Conservation (phyloP, 2,113 vertebrate species). For the Menidia beryllina region DNA sequence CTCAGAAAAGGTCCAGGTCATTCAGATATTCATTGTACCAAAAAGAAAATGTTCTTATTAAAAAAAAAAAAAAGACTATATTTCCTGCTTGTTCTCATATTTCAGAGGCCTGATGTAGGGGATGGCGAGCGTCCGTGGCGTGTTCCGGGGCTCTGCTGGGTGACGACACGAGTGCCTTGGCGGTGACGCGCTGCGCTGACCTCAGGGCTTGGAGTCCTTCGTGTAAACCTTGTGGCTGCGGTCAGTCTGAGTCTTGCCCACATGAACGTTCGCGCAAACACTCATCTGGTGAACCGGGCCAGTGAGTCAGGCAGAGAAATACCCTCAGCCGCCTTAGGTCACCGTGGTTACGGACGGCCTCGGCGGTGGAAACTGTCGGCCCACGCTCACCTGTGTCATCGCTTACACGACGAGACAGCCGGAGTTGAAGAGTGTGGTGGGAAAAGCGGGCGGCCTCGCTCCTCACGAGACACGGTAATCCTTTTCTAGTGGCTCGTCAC, state of each 20-base stretch:
- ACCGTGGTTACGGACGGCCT: slow-evolving; percentile 40
- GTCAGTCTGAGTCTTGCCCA: slow-evolving; percentile 44
- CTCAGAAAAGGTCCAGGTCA: too few relatives aligned
- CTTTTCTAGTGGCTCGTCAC: too few relatives aligned
- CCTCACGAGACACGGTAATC: too few relatives aligned
- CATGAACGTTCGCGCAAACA: slow-evolving; percentile 21
- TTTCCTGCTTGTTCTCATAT: too few relatives aligned
- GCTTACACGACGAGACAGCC: slow-evolving; percentile 7
- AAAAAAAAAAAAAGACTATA: too few relatives aligned
- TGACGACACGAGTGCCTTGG: neutral
- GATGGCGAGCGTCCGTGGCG: too few relatives aligned
- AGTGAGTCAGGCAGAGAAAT: slow-evolving; percentile 53
- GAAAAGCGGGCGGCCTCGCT: neutral
- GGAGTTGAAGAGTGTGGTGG: neutral
- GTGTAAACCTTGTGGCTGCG: slow-evolving; percentile 6
- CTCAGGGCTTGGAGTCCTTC: slow-evolving; percentile 29
- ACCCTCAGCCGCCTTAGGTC: slow-evolving; percentile 1
- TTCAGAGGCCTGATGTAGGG: too few relatives aligned
- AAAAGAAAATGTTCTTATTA: too few relatives aligned
- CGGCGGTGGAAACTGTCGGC: slow-evolving; percentile 40
- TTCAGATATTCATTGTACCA: too few relatives aligned
- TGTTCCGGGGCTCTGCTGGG: neutral
- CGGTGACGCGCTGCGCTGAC: slow-evolving; percentile 1
- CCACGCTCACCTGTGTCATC: slow-evolving; percentile 23
- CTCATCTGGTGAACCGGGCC: slow-evolving; percentile 32